Conservation (phyloP, 2,113 vertebrate genomes). For the Poeciliopsis prolifica region DNA sequence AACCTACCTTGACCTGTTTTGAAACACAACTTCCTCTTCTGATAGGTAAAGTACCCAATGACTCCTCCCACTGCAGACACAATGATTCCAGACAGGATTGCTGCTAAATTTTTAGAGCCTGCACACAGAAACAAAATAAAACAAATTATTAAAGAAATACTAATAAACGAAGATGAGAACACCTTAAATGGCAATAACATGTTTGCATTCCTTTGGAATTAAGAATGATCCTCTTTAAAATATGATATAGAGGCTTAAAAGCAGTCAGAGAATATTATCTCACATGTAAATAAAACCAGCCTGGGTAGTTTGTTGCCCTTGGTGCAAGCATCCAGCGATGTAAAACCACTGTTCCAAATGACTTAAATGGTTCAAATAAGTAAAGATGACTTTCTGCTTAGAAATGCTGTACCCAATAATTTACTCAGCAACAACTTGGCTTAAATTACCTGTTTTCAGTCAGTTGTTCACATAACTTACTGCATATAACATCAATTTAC, state of each 20-base stretch:
- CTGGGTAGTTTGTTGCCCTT: conserved; percentile 33
- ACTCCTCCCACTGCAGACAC: conserved; percentile 82
- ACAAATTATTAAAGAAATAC: neutral
- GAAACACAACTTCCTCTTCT: conserved; percentile 93
- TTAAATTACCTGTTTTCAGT: neutral
- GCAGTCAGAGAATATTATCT: conserved; percentile 36
- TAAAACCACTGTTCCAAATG: neutral
- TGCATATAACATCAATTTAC: neutral
- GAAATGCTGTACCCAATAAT: neutral
- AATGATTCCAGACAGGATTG: conserved; percentile 78
- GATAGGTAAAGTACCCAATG: conserved; percentile 86
- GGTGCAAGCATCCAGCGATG: conserved; percentile 19
- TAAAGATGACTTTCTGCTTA: neutral
- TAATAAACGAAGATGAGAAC: neutral
- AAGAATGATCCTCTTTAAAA: neutral
- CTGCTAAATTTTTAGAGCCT: conserved; percentile 75
- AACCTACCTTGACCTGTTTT: conserved; percentile 74
- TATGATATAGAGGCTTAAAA: conserved; percentile 30
- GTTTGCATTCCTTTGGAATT: neutral
- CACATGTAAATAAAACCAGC: conserved; percentile 56
- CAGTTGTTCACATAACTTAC: neutral
- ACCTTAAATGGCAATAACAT: neutral
- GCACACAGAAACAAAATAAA: conserved; percentile 2
- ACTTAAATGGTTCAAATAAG: neutral
- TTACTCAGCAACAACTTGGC: neutral